Conservation (phyloP, 2,113 vertebrate genomes). For the Plecotus auritus region DNA sequence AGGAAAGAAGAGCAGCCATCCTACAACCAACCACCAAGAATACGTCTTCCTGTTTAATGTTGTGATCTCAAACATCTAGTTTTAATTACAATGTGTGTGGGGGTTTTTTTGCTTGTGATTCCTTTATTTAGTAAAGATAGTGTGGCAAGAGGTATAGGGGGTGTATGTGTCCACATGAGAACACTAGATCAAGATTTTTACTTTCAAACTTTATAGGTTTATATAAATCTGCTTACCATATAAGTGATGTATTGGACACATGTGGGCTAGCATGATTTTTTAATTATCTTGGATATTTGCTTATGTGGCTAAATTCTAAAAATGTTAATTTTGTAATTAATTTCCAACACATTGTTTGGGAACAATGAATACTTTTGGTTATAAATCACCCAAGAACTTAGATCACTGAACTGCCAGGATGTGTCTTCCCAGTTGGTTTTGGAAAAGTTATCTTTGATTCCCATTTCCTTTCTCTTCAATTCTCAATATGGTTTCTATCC, state of each 20-base stretch:
- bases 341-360: constrained; percentile 68
- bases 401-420: constrained; percentile 42
- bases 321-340: constrained; percentile 74
- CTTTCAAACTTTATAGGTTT: constrained; percentile 48
- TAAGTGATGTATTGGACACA: constrained; percentile 64
- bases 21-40: not conserved
- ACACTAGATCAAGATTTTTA: constrained; percentile 54
- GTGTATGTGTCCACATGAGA: not conserved
- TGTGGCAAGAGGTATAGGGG: not conserved
- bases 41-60: constrained; percentile 19
- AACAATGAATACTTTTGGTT: constrained; percentile 59
- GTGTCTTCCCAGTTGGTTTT: constrained; percentile 38
- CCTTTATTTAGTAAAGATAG: constrained; percentile 41
- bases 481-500: constrained; percentile 36
- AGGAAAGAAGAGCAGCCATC: constrained; percentile 14
- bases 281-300: constrained; percentile 71
- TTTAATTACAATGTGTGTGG: constrained; percentile 32
- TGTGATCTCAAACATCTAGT: constrained; percentile 35
- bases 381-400: constrained; percentile 54
- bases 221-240: constrained; percentile 62
- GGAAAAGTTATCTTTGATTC: constrained; percentile 40
- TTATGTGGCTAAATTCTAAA: constrained; percentile 72
- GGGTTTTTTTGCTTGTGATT: constrained; percentile 31
- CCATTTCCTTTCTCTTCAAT: constrained; percentile 1
- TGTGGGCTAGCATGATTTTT: constrained; percentile 69